A percentile compares a stretch with the other conserved stretches of the same genome.
Evolutionary conservation across 2,888 invertebrate genomes (phyloP).

Genomic region (Rhagophthalmus giganteus): DNA sequence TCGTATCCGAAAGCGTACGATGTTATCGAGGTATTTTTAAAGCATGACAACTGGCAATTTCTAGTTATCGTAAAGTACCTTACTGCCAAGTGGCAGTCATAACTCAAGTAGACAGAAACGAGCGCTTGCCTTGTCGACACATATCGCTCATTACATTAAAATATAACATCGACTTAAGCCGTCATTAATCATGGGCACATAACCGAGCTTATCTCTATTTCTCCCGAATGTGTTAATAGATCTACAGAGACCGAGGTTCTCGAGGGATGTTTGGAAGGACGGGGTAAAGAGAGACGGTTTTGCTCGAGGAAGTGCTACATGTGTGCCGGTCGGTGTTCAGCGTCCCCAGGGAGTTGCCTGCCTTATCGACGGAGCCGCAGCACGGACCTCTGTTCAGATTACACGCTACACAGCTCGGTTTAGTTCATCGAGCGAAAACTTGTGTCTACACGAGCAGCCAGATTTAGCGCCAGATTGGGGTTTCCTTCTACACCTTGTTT

Average conservation of each 20-base stretch:
- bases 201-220: constrained; percentile 44
- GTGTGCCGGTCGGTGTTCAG: constrained; percentile 51
- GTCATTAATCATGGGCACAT: constrained; percentile 44
- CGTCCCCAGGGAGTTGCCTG: constrained; percentile 50
- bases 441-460: constrained; percentile 51
- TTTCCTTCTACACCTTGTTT: constrained; percentile 34
- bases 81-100: constrained; percentile 22
- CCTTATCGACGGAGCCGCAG: constrained; percentile 52
- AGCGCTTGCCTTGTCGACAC: constrained; percentile 23
- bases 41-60: constrained; percentile 7
- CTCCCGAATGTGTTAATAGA: constrained; percentile 51
- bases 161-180: constrained; percentile 39
- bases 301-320: constrained; percentile 54
- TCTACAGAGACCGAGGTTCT: constrained; percentile 44
- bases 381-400: constrained; percentile 53
- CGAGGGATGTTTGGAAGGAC: constrained; percentile 38
- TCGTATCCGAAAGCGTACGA: too few species aligned
- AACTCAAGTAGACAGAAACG: constrained; percentile 34
- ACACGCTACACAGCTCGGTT: constrained; percentile 52
- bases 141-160: constrained; percentile 44
- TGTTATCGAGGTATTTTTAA: constrained; percentile 24
- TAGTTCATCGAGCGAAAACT: constrained; percentile 49
- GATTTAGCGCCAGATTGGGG: constrained; percentile 42
- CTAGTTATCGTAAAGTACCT: constrained; percentile 17
- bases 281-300: constrained; percentile 43